phyloP scores from a whole-genome alignment of 2,113 vertebrate species.

The Suricata suricatta region DNA sequence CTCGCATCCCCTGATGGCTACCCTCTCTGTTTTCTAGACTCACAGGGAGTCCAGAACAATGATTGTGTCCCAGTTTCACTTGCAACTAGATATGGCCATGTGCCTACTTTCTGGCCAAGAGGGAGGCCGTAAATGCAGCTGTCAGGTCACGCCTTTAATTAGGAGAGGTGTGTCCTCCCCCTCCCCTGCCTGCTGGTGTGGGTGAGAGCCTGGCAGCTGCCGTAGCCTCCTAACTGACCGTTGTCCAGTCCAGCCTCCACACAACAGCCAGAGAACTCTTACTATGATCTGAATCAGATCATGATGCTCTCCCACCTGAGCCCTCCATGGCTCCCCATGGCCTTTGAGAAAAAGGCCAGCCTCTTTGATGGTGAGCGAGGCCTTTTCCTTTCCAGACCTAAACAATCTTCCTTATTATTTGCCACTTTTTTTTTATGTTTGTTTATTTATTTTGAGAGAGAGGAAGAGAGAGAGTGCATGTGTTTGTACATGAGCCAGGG shows the following conservation, averaged over 20 bases:
- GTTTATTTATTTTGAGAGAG: no score
- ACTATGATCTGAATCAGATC: background rate
- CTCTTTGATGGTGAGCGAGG: background rate
- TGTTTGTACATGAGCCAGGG: fast-evolving
- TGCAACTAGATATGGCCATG: background rate
- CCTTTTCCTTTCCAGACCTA: background rate
- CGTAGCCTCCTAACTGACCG: background rate
- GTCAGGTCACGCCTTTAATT: background rate
- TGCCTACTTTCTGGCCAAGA: background rate
- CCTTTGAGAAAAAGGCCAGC: background rate
- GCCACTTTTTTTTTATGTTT: background rate
- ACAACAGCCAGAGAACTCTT: background rate
- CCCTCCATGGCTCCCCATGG: background rate
- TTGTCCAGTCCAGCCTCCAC: background rate
- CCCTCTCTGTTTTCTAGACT: background rate
- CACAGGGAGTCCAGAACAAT: background rate
- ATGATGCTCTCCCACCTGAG: no score
- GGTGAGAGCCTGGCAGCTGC: background rate
- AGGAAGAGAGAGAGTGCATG: no score
- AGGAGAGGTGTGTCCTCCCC: background rate
- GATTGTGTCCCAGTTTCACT: background rate
- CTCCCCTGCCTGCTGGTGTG: fast-evolving
- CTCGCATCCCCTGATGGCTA: background rate
- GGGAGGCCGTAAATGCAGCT: background rate
- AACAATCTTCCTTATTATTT: background rate